phyloP scores from a whole-genome alignment of 2,888 invertebrate genomes.

The Oxyscelio sp. region DNA sequence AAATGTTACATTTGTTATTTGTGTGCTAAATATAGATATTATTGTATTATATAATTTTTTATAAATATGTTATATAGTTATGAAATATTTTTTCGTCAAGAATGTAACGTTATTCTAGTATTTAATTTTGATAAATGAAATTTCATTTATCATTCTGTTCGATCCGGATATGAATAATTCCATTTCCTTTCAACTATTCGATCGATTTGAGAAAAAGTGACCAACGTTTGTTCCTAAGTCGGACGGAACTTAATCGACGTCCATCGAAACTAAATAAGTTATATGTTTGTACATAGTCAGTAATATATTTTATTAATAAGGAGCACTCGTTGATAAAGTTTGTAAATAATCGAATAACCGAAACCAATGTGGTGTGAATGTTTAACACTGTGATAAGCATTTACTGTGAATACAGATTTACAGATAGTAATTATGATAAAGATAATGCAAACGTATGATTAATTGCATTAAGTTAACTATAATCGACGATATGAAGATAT shows the following conservation, averaged over 20 bases:
- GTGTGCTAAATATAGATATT: too few species aligned
- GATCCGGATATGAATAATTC: too few species aligned
- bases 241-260: not conserved
- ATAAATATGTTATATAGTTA: too few species aligned
- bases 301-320: not conserved
- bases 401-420: conserved; percentile 31
- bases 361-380: conserved; percentile 28
- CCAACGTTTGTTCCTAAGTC: not conserved
- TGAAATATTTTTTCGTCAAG: too few species aligned
- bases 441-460: conserved; percentile 70
- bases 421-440: conserved; percentile 22
- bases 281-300: not conserved
- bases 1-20: too few species aligned
- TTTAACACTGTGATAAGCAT: conserved; percentile 65
- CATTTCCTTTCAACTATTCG: too few species aligned
- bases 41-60: too few species aligned
- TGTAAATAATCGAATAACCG: conserved; percentile 43
- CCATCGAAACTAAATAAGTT: not conserved
- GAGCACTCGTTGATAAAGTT: too few species aligned
- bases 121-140: too few species aligned
- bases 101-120: too few species aligned
- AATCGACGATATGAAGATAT: conserved; percentile 7
- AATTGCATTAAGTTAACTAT: conserved; percentile 35
- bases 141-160: too few species aligned
- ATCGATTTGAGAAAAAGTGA: not conserved